Evolutionary conservation across 2,113 vertebrate species (phyloP), one percentile per base, ranked within the genome.

Genomic region (Miniopterus natalensis): DNA sequence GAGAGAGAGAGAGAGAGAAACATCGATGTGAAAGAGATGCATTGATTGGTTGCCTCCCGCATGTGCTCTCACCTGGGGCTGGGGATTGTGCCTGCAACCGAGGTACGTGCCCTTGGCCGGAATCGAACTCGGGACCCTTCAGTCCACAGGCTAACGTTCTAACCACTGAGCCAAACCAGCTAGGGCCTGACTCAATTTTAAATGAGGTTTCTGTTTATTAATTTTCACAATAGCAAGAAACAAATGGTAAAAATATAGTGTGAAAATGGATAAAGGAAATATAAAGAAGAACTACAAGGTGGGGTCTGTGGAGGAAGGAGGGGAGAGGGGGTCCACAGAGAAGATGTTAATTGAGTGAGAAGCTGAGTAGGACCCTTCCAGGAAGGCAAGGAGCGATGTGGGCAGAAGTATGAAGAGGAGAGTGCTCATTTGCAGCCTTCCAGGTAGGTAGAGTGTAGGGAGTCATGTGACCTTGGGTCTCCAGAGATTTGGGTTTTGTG

Each of bases 221-320:
- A 42, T 42, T 57, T 80, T 80, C 36, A 42, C 53, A 57, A 90
- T 53, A 55, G 27, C 70, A 55, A 63, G 63, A 88, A 95, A 81
- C 61, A 77, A 83, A 51, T 59, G 73, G 65, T 84, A 71, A 31
- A 70, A 51, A 14, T 25, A 23, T 31, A 6, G n/a, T 66, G 21
- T 66, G 84, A 88, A 75, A 85, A 45, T 77, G 18, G 40, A 15
- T 14, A 40, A 66, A 80, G 84, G 27, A 75, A 59, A 59, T 79
- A 23, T 31, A 73, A 91, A 21, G 55, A 49, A 47, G 65, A 53
- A 40, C 20, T 40, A 80, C 9, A 55, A 85, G 55, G n/a, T 14
- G 17, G 21, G 42, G 9, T 23, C n/a, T n/a, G 6, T 73, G 7
- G 5, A 45, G 7, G 47, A 77, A 23, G 66, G 66, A 83, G 31